A percentile compares a stretch with the other conserved stretches of the same genome.
Evolutionary conservation across 2,113 vertebrate species (phyloP).

Genomic region (Meriones unguiculatus): DNA sequence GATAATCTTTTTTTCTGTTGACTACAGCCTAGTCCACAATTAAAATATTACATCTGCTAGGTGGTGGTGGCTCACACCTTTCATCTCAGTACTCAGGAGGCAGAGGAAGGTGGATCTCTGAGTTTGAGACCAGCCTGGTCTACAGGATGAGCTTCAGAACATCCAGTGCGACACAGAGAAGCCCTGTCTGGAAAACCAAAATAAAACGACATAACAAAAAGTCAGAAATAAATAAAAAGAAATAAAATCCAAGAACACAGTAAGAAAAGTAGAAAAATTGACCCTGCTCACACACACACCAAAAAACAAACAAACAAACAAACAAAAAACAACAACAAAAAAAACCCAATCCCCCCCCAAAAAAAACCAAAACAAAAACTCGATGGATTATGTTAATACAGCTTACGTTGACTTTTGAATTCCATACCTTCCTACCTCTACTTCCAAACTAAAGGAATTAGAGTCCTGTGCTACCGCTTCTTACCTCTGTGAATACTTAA

Average conservation of each 20-base stretch:
- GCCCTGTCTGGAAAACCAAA: not conserved
- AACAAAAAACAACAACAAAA: too few relatives aligned
- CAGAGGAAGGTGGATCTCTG: not conserved
- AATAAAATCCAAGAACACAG: not conserved
- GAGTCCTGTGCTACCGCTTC: not conserved
- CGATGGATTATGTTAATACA: not conserved
- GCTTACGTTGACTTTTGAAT: not conserved
- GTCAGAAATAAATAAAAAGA: not conserved
- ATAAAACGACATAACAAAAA: not conserved
- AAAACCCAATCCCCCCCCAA: too few relatives aligned
- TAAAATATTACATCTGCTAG: not conserved
- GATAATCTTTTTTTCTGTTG: not conserved
- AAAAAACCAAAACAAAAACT: not conserved
- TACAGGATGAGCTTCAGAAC: not conserved
- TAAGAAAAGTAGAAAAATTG: constrained; percentile 36
- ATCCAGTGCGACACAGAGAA: not conserved
- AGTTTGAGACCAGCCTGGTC: not conserved
- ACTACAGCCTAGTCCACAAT: not conserved
- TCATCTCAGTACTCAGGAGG: not conserved
- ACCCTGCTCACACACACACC: not conserved
- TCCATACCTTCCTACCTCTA: not conserved
- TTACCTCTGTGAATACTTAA: not conserved
- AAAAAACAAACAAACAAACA: too few relatives aligned
- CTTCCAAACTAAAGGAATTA: not conserved
- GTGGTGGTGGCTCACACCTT: not conserved